phyloP scores from a whole-genome alignment of 2,888 invertebrate species.

The Chloromyia formosa region DNA sequence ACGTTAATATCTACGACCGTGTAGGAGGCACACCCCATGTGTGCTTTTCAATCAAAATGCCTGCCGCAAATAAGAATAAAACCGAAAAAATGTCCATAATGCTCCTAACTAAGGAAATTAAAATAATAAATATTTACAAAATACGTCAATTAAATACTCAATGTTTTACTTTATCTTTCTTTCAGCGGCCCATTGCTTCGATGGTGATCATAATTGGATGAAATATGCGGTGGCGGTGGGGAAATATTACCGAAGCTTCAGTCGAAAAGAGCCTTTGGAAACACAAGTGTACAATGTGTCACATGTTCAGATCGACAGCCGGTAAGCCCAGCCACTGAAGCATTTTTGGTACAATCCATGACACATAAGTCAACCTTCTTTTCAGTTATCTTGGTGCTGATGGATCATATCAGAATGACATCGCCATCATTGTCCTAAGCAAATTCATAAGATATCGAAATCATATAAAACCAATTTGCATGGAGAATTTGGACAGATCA shows the following conservation, averaged over 20 bases:
- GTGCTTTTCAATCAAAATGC: too few relatives aligned
- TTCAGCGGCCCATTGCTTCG: conserved; percentile 50
- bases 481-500: conserved; percentile 54
- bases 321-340: conserved; percentile 44
- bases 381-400: conserved; percentile 51
- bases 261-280: conserved; percentile 43
- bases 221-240: conserved; percentile 14
- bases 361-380: neutral
- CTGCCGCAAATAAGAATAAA: too few relatives aligned
- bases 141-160: too few relatives aligned
- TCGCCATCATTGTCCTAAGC: conserved; percentile 58
- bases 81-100: too few relatives aligned
- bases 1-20: too few relatives aligned
- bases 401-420: conserved; percentile 56
- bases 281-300: conserved; percentile 49
- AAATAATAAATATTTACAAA: too few relatives aligned
- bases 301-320: conserved; percentile 45
- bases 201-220: neutral
- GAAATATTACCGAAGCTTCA: conserved; percentile 42
- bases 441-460: conserved; percentile 55
- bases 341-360: neutral
- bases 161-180: neutral
- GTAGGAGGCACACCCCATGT: too few relatives aligned
- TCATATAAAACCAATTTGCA: conserved; percentile 60
- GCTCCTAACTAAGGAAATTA: too few relatives aligned